Evolutionary conservation across 2,113 vertebrate species (phyloP).

Genomic region (Rhinoderma darwinii): DNA sequence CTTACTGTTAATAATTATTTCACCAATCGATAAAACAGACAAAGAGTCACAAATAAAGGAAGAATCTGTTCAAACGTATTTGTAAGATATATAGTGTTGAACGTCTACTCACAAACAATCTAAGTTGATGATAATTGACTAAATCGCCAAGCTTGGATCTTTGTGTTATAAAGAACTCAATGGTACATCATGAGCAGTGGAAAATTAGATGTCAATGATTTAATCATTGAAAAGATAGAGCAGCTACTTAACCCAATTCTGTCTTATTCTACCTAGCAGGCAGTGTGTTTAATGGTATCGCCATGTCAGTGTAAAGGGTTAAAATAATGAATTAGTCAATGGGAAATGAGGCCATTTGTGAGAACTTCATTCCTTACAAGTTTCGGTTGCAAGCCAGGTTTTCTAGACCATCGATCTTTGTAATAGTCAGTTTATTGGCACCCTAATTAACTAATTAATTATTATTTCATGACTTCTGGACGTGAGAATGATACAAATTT

Average conservation of each 20-base stretch:
- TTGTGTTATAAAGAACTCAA: not conserved
- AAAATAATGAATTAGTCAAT: conserved; percentile 34
- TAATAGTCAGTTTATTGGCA: conserved; percentile 55
- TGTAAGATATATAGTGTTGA: not conserved
- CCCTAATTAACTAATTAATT: conserved; percentile 59
- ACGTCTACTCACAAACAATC: not conserved
- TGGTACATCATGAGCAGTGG: not conserved
- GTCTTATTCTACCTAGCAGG: not conserved
- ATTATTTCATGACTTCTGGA: conserved; percentile 49
- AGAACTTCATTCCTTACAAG: conserved; percentile 35
- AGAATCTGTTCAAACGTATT: not conserved
- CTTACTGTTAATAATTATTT: not conserved
- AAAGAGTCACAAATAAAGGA: not conserved
- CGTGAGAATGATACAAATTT: conserved; percentile 35
- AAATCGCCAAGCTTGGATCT: not conserved
- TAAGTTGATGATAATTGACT: not conserved
- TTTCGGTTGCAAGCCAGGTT: not conserved
- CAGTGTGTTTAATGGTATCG: not conserved
- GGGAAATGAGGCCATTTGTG: conserved; percentile 33
- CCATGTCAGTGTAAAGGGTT: conserved; percentile 17
- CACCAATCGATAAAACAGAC: not conserved
- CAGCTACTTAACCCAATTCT: not conserved
- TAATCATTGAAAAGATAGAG: conserved; percentile 20
- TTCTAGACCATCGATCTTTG: conserved; percentile 51
- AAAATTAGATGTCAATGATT: conserved; percentile 32